Conservation (phyloP, 2,888 invertebrate genomes). For the Drosophila yooni region DNA sequence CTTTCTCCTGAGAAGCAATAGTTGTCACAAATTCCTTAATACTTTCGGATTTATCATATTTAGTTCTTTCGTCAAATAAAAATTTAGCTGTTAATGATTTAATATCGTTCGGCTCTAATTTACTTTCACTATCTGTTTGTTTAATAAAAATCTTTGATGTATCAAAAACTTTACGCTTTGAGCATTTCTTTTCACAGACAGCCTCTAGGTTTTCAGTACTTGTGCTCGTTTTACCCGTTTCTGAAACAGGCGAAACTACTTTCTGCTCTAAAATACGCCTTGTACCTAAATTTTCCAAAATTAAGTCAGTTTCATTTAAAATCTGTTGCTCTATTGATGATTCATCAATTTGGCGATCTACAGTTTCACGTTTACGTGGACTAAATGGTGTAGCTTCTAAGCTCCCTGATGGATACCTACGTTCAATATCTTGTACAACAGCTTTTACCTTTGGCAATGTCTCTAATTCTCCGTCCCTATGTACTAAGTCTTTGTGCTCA, state of each 20-base stretch:
- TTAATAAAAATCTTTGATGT: slow-evolving; percentile 64
- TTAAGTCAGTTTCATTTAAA: slow-evolving; percentile 70
- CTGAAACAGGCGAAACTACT: slow-evolving; percentile 44
- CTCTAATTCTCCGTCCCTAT: slow-evolving; percentile 49
- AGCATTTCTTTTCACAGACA: slow-evolving; percentile 76
- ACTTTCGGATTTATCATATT: slow-evolving; percentile 33
- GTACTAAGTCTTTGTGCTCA: slow-evolving; percentile 55
- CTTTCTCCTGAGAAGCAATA: slow-evolving; percentile 17
- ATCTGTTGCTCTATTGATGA: slow-evolving; percentile 70
- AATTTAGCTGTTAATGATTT: slow-evolving; percentile 59
- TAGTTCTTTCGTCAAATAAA: slow-evolving; percentile 51
- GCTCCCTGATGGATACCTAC: slow-evolving; percentile 81
- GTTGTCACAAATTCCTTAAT: slow-evolving; percentile 45
- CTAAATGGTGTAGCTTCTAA: slow-evolving; percentile 72
- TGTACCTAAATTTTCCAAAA: slow-evolving; percentile 59
- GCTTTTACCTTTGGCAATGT: slow-evolving; percentile 86
- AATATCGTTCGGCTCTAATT: slow-evolving; percentile 24
- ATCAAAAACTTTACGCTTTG: slow-evolving; percentile 68
- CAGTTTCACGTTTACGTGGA: slow-evolving; percentile 78
- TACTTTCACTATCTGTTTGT: slow-evolving; percentile 11
- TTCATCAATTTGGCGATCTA: slow-evolving; percentile 52
- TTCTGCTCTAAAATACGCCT: slow-evolving; percentile 35
- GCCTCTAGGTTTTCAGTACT: slow-evolving; percentile 66
- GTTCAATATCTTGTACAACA: slow-evolving; percentile 86
- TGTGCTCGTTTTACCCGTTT: slow-evolving; percentile 32